Percentiles rank a stretch among this genome's conserved stretches.
phyloP scores from a whole-genome alignment of 1,140 invertebrate genomes.

The Zaprionus ornatus region DNA sequence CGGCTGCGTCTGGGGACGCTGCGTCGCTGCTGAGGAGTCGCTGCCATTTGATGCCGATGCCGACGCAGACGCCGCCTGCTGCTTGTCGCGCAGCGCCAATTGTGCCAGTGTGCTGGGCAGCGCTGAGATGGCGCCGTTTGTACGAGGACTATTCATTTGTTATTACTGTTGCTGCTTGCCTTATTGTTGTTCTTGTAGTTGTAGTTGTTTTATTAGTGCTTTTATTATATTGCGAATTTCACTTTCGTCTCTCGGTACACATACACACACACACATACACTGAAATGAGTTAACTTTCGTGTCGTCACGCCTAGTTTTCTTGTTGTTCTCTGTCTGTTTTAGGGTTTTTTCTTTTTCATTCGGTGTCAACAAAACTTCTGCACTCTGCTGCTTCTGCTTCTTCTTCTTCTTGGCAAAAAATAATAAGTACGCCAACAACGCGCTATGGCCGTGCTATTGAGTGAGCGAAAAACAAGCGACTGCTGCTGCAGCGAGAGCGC shows the following conservation, averaged over 20 bases:
- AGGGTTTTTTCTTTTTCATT: slow-evolving; percentile 64
- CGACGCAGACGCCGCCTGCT: slow-evolving; percentile 66
- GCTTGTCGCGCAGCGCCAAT: slow-evolving; percentile 77
- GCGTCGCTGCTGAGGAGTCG: slow-evolving; percentile 56
- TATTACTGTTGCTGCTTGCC: slow-evolving; percentile 20
- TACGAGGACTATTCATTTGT: slow-evolving; percentile 82
- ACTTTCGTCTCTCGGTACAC: slow-evolving; percentile 32
- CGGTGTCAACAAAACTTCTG: slow-evolving; percentile 57
- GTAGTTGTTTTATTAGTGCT: slow-evolving; percentile 23
- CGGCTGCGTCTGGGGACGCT: slow-evolving; percentile 69
- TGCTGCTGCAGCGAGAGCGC: slow-evolving; percentile 50
- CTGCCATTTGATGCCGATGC: slow-evolving; percentile 58
- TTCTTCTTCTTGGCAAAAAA: slow-evolving; percentile 50
- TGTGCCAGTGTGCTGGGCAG: slow-evolving; percentile 81
- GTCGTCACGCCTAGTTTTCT: slow-evolving; percentile 75
- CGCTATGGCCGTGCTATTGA: slow-evolving; percentile 56
- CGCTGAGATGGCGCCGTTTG: slow-evolving; percentile 79
- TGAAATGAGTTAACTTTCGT: slow-evolving; percentile 32
- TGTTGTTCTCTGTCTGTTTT: slow-evolving; percentile 35
- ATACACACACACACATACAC: slow-evolving; percentile 22
- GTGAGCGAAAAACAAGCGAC: slow-evolving; percentile 59
- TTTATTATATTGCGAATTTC: slow-evolving; percentile 25
- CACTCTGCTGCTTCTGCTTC: slow-evolving; percentile 42
- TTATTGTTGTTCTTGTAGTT: slow-evolving; percentile 8
- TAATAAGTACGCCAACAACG: slow-evolving; percentile 58